These are phyloP conservation scores for Xerus inauris DNA, from an alignment of 2,113 vertebrate genomes.

Conservation along the genomic window DNA sequence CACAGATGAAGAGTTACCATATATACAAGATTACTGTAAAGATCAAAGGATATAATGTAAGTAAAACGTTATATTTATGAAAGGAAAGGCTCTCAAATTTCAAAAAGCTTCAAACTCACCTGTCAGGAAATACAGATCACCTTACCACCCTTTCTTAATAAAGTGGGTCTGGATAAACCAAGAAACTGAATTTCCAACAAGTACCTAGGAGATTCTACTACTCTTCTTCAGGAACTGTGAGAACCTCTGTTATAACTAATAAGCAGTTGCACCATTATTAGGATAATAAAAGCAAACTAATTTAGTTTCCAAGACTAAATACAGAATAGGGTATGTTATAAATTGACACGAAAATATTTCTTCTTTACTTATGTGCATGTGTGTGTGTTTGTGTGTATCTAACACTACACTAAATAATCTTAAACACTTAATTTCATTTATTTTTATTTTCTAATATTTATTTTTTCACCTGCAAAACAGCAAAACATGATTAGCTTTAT, in stretches of 20 bases:
- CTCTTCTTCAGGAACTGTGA: not conserved
- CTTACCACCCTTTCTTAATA: not conserved
- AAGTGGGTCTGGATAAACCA: not conserved
- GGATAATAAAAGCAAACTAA: not conserved
- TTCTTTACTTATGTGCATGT: too few species aligned
- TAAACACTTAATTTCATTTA: too few species aligned
- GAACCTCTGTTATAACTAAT: not conserved
- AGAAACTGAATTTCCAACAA: not conserved
- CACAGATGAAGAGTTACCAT: not conserved
- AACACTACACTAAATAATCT: too few species aligned
- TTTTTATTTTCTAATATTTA: slow-evolving; percentile 90
- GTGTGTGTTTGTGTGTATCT: too few species aligned
- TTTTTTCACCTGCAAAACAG: slow-evolving; percentile 93
- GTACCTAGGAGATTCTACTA: not conserved
- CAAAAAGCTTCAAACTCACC: not conserved
- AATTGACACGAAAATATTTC: too few species aligned
- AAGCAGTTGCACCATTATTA: not conserved
- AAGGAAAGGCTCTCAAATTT: slow-evolving; percentile 19
- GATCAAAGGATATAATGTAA: not conserved
- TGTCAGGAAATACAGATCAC: not conserved
- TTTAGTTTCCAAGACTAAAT: too few species aligned
- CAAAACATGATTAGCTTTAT: slow-evolving; percentile 93
- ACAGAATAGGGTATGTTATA: too few species aligned
- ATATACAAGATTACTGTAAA: not conserved
- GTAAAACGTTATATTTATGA: slow-evolving; percentile 15